A percentile compares a stretch with the other conserved stretches of the same genome.
phyloP scores from a whole-genome alignment of 2,113 vertebrate genomes.

The Chauna torquata region DNA sequence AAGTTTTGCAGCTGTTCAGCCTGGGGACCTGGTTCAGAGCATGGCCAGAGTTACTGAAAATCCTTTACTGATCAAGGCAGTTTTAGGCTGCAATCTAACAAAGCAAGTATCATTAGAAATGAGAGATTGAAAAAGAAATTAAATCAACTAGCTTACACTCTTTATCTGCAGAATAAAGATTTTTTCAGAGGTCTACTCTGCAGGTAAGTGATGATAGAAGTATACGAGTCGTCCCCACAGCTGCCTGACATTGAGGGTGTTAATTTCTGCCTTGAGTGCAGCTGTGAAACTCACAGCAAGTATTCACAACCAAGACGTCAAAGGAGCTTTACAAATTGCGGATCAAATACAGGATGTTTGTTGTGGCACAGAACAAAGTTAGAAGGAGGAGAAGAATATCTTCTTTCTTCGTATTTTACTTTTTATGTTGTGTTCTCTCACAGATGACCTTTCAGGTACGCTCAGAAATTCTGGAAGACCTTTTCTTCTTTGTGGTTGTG shows the following conservation, averaged over 20 bases:
- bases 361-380: background rate
- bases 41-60: conserved; percentile 46
- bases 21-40: conserved; percentile 60
- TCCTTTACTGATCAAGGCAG: conserved; percentile 56
- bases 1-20: conserved; percentile 78
- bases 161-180: background rate
- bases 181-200: background rate
- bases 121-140: conserved; percentile 53
- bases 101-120: conserved; percentile 58
- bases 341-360: conserved; percentile 23
- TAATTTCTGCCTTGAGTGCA: conserved; percentile 40
- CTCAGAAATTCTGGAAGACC: background rate
- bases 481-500: background rate
- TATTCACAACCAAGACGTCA: conserved; percentile 42
- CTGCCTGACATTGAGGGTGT: background rate
- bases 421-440: background rate
- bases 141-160: conserved; percentile 28
- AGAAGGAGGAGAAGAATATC: background rate
- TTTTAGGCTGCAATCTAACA: conserved; percentile 51
- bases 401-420: background rate
- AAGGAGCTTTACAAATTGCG: conserved; percentile 40
- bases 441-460: background rate
- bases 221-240: background rate
- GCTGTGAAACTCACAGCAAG: background rate
- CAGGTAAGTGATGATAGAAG: background rate